Evolutionary conservation across 1,140 invertebrate genomes (phyloP).

Genomic region (Procambarus clarkii): DNA sequence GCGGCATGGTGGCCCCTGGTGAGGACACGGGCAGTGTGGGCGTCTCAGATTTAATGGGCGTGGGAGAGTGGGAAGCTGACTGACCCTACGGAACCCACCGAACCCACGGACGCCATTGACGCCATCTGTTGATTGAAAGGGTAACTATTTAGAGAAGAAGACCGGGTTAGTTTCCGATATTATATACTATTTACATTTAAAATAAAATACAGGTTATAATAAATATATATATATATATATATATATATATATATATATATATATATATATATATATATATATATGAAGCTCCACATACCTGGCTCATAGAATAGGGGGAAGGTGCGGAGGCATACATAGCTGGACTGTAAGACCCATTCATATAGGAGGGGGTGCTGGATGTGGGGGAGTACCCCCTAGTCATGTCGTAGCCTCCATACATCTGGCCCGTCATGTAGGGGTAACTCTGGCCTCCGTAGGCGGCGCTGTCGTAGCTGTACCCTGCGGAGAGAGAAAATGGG

Average conservation of each 20-base stretch:
- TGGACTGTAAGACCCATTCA: conserved; percentile 85
- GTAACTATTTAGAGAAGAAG: conserved; percentile 74
- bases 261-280: not conserved
- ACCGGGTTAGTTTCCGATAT: no score
- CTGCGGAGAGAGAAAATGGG: conserved; percentile 39
- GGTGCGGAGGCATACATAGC: conserved; percentile 81
- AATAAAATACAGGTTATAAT: not conserved
- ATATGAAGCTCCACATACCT: conserved; percentile 40
- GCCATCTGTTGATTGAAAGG: conserved; percentile 81
- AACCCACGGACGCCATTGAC: conserved; percentile 74
- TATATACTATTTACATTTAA: no score
- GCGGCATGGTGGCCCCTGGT: conserved; percentile 78
- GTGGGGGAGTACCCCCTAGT: conserved; percentile 79
- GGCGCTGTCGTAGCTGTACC: conserved; percentile 81
- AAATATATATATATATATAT: not conserved
- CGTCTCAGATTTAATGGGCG: conserved; percentile 84
- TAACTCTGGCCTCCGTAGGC: conserved; percentile 78
- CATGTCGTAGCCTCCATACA: conserved; percentile 80
- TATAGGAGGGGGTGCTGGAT: conserved; percentile 80
- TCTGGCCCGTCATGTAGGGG: conserved; percentile 88
- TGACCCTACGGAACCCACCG: conserved; percentile 73
- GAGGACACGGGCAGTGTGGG: conserved; percentile 82
- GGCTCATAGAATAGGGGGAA: conserved; percentile 76
- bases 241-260: conserved; percentile 1
- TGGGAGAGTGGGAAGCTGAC: conserved; percentile 87